These are phyloP conservation scores for Nesoenas mayeri DNA, from an alignment of 2,113 vertebrate species.

Conservation along the genomic window DNA sequence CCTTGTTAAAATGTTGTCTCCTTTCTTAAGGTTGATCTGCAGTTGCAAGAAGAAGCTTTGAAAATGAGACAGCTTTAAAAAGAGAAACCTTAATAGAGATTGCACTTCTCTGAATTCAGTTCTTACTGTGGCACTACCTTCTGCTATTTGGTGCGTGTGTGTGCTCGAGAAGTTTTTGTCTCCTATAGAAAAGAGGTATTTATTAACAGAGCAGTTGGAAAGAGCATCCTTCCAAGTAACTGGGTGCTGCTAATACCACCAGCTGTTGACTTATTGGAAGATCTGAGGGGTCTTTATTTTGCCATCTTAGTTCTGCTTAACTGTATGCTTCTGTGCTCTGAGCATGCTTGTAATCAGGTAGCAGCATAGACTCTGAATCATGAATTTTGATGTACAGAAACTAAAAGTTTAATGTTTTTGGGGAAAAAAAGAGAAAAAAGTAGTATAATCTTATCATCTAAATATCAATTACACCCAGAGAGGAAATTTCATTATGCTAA, in stretches of 20 bases:
- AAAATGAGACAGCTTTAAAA: constrained; percentile 9
- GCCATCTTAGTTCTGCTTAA: background rate
- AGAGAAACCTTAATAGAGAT: background rate
- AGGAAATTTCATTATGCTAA: background rate
- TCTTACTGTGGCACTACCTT: background rate
- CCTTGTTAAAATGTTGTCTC: background rate
- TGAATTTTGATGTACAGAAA: background rate
- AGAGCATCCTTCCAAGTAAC: background rate
- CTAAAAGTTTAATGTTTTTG: background rate
- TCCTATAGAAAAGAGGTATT: background rate
- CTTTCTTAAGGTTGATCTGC: background rate
- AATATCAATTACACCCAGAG: background rate
- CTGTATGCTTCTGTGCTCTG: background rate
- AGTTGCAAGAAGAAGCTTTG: constrained; percentile 8
- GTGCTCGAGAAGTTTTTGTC: background rate
- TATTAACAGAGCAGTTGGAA: background rate
- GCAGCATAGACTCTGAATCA: background rate
- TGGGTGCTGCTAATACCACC: background rate
- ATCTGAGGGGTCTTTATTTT: background rate
- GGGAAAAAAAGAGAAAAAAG: too few species aligned
- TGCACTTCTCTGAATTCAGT: constrained; percentile 2
- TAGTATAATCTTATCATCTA: background rate
- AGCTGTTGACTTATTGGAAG: background rate
- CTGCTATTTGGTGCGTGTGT: background rate
- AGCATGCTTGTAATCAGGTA: background rate